Evolutionary conservation across 2,888 invertebrate species (phyloP).

Genomic region (Pristionchus fissidentatus): DNA sequence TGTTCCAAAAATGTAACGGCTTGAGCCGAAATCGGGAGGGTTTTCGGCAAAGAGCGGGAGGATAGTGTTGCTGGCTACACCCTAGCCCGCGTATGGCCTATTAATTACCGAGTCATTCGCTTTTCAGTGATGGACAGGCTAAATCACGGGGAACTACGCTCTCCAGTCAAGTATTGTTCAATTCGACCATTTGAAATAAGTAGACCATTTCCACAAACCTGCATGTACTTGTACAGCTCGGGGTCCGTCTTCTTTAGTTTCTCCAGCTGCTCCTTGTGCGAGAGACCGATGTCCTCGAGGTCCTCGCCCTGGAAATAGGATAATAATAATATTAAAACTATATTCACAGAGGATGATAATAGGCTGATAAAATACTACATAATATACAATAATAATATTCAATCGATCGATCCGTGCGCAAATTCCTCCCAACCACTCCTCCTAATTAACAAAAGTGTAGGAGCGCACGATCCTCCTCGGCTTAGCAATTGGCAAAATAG

Average conservation of each 20-base stretch:
- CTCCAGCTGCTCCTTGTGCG: constrained; percentile 38
- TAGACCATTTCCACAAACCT: constrained; percentile 17
- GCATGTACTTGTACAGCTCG: constrained; percentile 68
- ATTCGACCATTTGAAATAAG: neutral
- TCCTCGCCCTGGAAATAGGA: neutral
- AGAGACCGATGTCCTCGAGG: constrained; percentile 4
- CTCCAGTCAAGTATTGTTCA: neutral
- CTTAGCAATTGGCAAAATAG: too few relatives aligned
- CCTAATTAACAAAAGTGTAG: too few relatives aligned
- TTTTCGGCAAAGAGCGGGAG: too few relatives aligned
- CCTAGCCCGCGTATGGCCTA: neutral
- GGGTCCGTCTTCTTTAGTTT: constrained; percentile 61
- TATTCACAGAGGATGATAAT: too few relatives aligned
- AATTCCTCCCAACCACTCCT: too few relatives aligned
- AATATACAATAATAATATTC: neutral
- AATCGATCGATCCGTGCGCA: neutral
- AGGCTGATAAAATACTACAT: too few relatives aligned
- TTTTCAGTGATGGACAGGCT: neutral
- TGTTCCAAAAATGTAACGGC: too few relatives aligned
- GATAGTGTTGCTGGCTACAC: too few relatives aligned
- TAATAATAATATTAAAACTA: too few relatives aligned
- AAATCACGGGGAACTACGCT: too few relatives aligned
- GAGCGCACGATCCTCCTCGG: too few relatives aligned
- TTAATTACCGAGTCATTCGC: neutral
- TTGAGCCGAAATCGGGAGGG: too few relatives aligned